phyloP scores from a whole-genome alignment of 2,113 vertebrate species.

The Syngnathus typhle region DNA sequence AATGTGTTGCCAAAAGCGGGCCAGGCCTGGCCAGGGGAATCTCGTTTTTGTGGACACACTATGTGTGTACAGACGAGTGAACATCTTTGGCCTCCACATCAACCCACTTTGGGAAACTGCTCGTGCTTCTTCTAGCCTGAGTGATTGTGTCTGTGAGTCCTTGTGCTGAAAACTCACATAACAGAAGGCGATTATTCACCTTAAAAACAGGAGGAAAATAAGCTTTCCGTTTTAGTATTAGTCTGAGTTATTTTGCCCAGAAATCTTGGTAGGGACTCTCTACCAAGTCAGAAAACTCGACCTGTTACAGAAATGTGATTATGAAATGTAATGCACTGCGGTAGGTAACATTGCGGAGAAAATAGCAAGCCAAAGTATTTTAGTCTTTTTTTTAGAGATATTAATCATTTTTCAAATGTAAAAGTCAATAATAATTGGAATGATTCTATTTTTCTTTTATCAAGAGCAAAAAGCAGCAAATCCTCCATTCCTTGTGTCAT shows the following conservation, averaged over 20 bases:
- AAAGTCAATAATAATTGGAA: background rate
- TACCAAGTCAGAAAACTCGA: background rate
- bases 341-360: background rate
- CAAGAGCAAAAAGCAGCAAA: too few species aligned
- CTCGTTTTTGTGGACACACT: conserved; percentile 57
- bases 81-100: conserved; percentile 59
- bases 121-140: conserved; percentile 40
- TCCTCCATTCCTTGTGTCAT: background rate
- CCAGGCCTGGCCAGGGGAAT: conserved; percentile 46
- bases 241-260: background rate
- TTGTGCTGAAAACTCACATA: conserved; percentile 38
- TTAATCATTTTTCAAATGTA: background rate
- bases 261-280: background rate
- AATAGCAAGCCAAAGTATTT: background rate
- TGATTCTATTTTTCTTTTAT: too few species aligned
- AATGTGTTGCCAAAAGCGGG: conserved; percentile 65
- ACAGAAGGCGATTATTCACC: conserved; percentile 35
- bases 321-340: background rate
- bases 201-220: conserved; percentile 22
- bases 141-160: conserved; percentile 32
- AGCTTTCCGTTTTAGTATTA: background rate
- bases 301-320: background rate
- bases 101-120: conserved; percentile 67
- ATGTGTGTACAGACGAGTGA: conserved; percentile 61
- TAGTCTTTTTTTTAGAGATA: background rate